Evolutionary conservation across 2,888 invertebrate genomes (phyloP).

Genomic region (Lamproptera curius): DNA sequence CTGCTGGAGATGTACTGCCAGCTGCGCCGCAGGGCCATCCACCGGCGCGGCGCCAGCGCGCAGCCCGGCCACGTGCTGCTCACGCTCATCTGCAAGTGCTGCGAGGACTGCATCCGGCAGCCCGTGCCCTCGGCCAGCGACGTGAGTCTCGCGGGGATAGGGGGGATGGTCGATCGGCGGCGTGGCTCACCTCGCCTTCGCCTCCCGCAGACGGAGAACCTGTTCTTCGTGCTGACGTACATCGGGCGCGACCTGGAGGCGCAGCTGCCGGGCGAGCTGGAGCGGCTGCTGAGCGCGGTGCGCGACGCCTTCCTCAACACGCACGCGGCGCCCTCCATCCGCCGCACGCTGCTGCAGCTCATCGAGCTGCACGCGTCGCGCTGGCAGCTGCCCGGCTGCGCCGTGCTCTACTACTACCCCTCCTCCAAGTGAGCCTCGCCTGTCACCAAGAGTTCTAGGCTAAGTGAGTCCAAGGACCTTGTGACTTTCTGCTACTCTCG

Average conservation of each 20-base stretch:
- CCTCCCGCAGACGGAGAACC: constrained; percentile 85
- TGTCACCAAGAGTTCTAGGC: too few species aligned
- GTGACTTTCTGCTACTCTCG: too few species aligned
- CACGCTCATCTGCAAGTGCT: constrained; percentile 91
- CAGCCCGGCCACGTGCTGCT: constrained; percentile 82
- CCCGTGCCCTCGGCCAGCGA: constrained; percentile 90
- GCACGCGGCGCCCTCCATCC: constrained; percentile 85
- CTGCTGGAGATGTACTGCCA: constrained; percentile 94
- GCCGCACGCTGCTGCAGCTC: constrained; percentile 91
- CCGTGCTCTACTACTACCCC: constrained; percentile 93
- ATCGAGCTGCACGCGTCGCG: constrained; percentile 94
- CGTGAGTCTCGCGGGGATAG: constrained; percentile 75
- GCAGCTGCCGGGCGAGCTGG: constrained; percentile 88
- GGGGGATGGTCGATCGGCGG: too few species aligned
- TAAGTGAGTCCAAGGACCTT: too few species aligned
- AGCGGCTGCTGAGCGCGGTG: constrained; percentile 87
- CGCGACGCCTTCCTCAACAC: constrained; percentile 91
- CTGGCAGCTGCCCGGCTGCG: constrained; percentile 94
- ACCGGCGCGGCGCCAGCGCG: constrained; percentile 71
- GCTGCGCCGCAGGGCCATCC: constrained; percentile 84
- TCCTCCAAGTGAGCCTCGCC: constrained; percentile 68
- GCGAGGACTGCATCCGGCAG: constrained; percentile 91
- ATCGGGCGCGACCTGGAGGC: constrained; percentile 92
- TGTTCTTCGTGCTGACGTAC: constrained; percentile 93
- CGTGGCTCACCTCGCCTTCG: not conserved